Base-by-base conservation (phyloP, 2,797 vertebrate species). In the Scarus forsteni region DNA sequence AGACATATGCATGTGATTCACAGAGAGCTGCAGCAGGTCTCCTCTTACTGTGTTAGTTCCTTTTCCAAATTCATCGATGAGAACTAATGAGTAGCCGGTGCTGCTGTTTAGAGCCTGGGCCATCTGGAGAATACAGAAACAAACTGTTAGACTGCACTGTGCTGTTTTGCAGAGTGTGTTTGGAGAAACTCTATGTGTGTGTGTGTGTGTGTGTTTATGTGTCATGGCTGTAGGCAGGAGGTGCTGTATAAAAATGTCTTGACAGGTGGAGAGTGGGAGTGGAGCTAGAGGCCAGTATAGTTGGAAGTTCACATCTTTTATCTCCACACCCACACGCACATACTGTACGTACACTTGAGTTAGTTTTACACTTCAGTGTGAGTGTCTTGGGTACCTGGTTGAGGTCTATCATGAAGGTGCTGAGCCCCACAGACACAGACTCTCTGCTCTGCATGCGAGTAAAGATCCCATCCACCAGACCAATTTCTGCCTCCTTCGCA, bases 11-110 rank as follows among this genome's bases (percentile, higher is more conserved):
- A 52, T 66, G 68, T 59, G 45, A 75, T 78, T 82, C 44, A 70
- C 61, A 71, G 59, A 61, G 42, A 18, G 27, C 66, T 62, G 66
- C 62, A 81, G 75, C 46, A 75, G 45, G 11, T 39, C 34, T 69
- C 39, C 56, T 65, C 95, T 95, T 89, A 97, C 92, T 27, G 98
- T 97, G 89, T 99, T 99, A 62, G 98, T 99, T 70, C 98, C 98
- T 93, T 99, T 99, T 86, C 98, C 98, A 90, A 99, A 99, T 88
- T 99, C 98, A 91, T 99, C 98, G 52, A 99, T 95, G 71, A 99
- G 95, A 66, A 99, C 95, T 79, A 99, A 94, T 35, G 98, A 99
- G 71, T 88, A 94, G 59, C 95, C 95, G 1, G 96, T 96, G 85
- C 97, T 95, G 85, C 95, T 94, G 92, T 97, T 99, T 66, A 99